Evolutionary conservation across 2,113 vertebrate species (phyloP), one percentile per base, ranked within the genome.

Genomic region (Dascyllus trimaculatus): DNA sequence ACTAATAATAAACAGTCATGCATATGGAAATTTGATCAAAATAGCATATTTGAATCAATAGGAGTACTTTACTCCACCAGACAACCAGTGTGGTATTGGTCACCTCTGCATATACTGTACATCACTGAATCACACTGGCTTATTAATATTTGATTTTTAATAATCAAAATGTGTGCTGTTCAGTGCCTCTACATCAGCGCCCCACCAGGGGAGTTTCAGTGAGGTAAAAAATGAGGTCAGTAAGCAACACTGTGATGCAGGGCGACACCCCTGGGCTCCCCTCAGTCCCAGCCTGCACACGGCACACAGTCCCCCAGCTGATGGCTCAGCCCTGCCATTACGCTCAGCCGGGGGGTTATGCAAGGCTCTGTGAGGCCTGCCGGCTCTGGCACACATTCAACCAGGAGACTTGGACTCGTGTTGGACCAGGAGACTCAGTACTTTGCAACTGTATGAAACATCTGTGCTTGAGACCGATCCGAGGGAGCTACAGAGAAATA

Each of bases 1-100:
- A 62, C 84, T 84, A 87, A 85, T 87, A 90, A 88, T 91, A 90
- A 88, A 87, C 78, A 84, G 57, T 56, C 78, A 75, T 85, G 80
- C 75, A 76, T 87, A 88, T 88, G 82, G 72, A 82, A 82, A 87
- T 85, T 60, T 66, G 70, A 83, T 84, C 61, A 58, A 82, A 86
- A 85, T 57, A 80, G 48, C 58, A 45, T 29, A 65, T 82, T 78
- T 67, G 48, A 76, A 85, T 75, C 73, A 70, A 65, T 73, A 54
- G 26, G 62, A 40, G n/a, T 63, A 61, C 73, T 74, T 49, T 60
- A 82, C 58, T 83, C 76, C 17, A 35, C 29, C n/a, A 43, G 53
- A 66, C 35, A 32, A 29, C 22, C 66, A 48, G 5, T 29, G 21
- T 57, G 60, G 25, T 73, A 71, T 79, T 38, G 74, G 79, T 85